Evolutionary conservation across 1,140 invertebrate species (phyloP).

Genomic region (Lordiphosa collinella): DNA sequence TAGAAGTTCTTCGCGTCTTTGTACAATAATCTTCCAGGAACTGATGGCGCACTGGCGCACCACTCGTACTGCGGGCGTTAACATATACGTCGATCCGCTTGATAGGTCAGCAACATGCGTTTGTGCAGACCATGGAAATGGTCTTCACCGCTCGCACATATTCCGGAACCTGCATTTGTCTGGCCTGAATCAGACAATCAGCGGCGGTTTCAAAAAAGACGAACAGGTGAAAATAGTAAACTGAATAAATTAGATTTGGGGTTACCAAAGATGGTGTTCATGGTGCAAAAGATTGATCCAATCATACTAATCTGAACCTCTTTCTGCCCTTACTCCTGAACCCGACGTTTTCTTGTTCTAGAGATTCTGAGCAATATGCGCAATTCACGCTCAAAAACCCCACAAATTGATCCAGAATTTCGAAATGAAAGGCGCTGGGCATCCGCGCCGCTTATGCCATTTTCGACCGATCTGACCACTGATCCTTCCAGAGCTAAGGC

Average conservation of each 20-base stretch:
- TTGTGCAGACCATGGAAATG: conserved; percentile 79
- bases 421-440: conserved; percentile 93
- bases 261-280: conserved; percentile 89
- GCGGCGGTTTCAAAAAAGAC: conserved; percentile 86
- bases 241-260: too few species aligned
- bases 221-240: not conserved
- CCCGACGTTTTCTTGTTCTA: conserved; percentile 36
- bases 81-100: conserved; percentile 81
- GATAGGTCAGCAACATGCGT: conserved; percentile 80
- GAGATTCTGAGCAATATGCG: conserved; percentile 82
- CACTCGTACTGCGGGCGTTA: conserved; percentile 81
- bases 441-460: conserved; percentile 91
- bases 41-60: conserved; percentile 83
- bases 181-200: conserved; percentile 90
- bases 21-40: conserved; percentile 84
- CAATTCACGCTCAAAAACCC: conserved; percentile 86
- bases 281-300: conserved; percentile 84
- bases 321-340: conserved; percentile 20
- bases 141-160: conserved; percentile 87
- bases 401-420: conserved; percentile 89
- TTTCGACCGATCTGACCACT: conserved; percentile 84
- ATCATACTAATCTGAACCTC: conserved; percentile 83
- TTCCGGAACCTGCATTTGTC: conserved; percentile 83
- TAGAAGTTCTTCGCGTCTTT: conserved; percentile 74
- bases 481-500: conserved; percentile 87